These are phyloP conservation scores for Hypothenemus hampei DNA, from an alignment of 1,140 invertebrate genomes.

Conservation along the genomic window DNA sequence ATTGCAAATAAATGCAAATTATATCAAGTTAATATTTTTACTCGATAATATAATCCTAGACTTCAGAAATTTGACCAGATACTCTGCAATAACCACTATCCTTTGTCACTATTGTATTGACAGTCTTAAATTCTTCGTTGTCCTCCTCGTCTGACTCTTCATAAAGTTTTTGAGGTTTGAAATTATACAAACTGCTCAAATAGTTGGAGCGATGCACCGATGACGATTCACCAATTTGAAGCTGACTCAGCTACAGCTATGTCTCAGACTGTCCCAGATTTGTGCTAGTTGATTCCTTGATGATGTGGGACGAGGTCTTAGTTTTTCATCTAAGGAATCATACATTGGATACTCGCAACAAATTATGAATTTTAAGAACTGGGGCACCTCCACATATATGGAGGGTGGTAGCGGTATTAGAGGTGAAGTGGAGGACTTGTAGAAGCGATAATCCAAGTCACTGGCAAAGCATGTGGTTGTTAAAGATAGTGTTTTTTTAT, in stretches of 20 bases:
- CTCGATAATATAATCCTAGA: too few species aligned
- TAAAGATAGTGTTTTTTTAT: not conserved
- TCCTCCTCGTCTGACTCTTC: too few species aligned
- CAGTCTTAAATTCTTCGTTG: too few species aligned
- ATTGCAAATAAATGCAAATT: too few species aligned
- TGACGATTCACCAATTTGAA: too few species aligned
- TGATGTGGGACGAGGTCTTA: constrained; percentile 55
- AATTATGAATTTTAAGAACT: constrained; percentile 71
- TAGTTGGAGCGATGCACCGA: too few species aligned
- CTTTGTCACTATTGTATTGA: too few species aligned
- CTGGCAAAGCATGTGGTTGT: constrained; percentile 48
- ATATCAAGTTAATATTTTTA: too few species aligned
- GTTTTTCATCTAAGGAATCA: constrained; percentile 65
- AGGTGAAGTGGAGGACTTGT: constrained; percentile 81
- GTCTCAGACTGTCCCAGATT: constrained; percentile 64
- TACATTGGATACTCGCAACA: constrained; percentile 88
- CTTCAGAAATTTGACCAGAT: too few species aligned
- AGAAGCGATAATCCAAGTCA: constrained; percentile 76
- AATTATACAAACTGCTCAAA: too few species aligned
- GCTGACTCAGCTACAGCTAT: constrained; percentile 73
- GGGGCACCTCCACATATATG: constrained; percentile 77
- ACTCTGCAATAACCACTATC: too few species aligned
- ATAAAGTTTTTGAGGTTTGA: too few species aligned
- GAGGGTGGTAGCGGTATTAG: constrained; percentile 80
- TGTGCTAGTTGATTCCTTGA: constrained; percentile 68